Evolutionary conservation across 2,113 vertebrate genomes (phyloP).

Genomic region (Gallinago jamesoni): DNA sequence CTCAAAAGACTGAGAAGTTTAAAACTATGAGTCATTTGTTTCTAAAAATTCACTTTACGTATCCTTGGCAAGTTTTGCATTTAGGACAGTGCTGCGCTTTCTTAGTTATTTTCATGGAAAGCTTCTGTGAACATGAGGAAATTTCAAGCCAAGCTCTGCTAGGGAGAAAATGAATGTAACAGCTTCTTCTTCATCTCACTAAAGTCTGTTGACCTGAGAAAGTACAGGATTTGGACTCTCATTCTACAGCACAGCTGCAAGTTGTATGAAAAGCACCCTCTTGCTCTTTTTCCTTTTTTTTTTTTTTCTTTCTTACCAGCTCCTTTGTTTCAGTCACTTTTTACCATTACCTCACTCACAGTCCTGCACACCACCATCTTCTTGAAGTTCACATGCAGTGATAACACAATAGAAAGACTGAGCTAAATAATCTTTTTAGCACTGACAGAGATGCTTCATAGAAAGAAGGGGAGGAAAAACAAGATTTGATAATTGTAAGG

Average conservation of each 20-base stretch:
- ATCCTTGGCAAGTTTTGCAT: not conserved
- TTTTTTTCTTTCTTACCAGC: not conserved
- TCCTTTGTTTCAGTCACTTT: not conserved
- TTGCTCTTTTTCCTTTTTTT: not conserved
- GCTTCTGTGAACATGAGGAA: not conserved
- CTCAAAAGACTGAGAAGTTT: not conserved
- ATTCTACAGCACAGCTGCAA: not conserved
- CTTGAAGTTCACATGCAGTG: not conserved
- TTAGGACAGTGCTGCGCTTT: not conserved
- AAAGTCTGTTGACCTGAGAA: not conserved
- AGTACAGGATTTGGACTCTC: not conserved
- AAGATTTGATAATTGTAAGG: not conserved
- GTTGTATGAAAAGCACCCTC: not conserved
- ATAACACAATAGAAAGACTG: not conserved
- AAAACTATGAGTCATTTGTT: not conserved
- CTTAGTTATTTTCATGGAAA: not conserved
- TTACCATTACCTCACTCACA: not conserved
- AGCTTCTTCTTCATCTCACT: not conserved
- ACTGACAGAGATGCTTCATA: not conserved
- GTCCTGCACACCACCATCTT: not conserved
- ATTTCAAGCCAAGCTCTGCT: not conserved
- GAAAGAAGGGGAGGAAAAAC: not conserved
- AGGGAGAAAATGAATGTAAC: not conserved
- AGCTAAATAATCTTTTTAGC: not conserved
- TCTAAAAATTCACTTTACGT: not conserved